These are phyloP conservation scores for Callipepla californica DNA, from an alignment of 2,113 vertebrate species.

Conservation along the genomic window DNA sequence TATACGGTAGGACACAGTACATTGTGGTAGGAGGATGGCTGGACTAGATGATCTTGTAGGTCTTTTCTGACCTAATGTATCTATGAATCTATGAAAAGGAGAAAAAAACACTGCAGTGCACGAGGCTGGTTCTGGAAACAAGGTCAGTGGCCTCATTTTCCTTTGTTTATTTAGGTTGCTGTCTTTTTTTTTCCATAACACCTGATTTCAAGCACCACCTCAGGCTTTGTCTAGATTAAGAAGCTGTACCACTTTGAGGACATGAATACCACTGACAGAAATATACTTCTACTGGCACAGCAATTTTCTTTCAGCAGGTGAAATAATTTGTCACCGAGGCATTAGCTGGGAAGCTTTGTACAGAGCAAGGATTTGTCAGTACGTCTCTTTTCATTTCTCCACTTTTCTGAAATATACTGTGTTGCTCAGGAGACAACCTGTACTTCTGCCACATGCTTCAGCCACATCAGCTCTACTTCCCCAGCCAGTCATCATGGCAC, in stretches of 20 bases:
- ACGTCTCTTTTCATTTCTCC: neutral
- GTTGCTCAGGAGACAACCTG: neutral
- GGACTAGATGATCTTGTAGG: too few species aligned
- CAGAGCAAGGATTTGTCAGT: neutral
- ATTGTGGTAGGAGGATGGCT: too few species aligned
- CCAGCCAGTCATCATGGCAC: neutral
- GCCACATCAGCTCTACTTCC: neutral
- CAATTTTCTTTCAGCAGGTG: neutral
- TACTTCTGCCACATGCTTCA: neutral
- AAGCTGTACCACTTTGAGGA: neutral
- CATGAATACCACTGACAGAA: neutral
- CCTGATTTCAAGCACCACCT: neutral
- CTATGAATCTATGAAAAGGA: neutral
- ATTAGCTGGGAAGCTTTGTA: neutral
- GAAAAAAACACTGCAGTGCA: neutral
- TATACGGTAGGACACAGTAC: neutral
- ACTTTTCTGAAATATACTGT: neutral
- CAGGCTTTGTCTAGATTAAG: neutral
- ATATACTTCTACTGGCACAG: neutral
- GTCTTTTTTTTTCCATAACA: neutral
- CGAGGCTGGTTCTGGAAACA: neutral
- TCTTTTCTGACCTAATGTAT: too few species aligned
- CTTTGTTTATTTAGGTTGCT: neutral
- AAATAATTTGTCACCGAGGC: neutral
- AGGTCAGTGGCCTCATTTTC: neutral